Base-by-base conservation (phyloP, 2,888 invertebrate genomes). In the Volucella bombylans region DNA sequence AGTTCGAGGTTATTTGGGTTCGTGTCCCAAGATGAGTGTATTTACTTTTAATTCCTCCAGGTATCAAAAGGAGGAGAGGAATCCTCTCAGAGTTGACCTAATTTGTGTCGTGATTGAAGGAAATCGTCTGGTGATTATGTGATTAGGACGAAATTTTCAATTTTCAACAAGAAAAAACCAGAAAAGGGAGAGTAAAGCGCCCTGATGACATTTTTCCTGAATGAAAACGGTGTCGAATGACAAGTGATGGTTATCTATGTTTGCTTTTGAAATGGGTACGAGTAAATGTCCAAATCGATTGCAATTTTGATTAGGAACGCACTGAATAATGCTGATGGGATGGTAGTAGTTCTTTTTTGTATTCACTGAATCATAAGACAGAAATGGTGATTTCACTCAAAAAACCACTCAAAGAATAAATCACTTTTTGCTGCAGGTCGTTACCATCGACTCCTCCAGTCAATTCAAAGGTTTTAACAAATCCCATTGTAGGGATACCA, bases 81-180 rank as follows among this genome's bases (percentile, higher is more conserved):
- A 31, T 31, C 31, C 0, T 39, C 15, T 31, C 3, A 38, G 64
- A 73, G 49, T 74, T 74, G 64, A 79, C 79, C 79, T 79, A 79
- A 72, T 79, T 79, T 65, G 72, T 67, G 45, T 52, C 49, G 45
- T 72, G 72, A 72, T 79, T 59, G 67, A 72, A 67, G 59, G 65
- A 72, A 79, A 79, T 67, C 72, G 65, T 59, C 65, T 31, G 55
- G 55, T 72, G 55, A 67, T 72, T 79, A 72, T 79, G 72, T 78
- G 69, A 78, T 71, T 71, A 78, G 64, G 41, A 78, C 23, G 64
- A 57, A 55, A 38, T 43, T 15, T 41, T 41, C n/a, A 12, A 31
- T 57, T 14, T 39, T 2, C 14, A 10, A 31, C 10, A 1, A 6
- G 2, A 10, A 62, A 52, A 61, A 72, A 31, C 0, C 0, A 9